Base-by-base conservation (phyloP, 1,140 invertebrate species). In the Trialeurodes vaporariorum region DNA sequence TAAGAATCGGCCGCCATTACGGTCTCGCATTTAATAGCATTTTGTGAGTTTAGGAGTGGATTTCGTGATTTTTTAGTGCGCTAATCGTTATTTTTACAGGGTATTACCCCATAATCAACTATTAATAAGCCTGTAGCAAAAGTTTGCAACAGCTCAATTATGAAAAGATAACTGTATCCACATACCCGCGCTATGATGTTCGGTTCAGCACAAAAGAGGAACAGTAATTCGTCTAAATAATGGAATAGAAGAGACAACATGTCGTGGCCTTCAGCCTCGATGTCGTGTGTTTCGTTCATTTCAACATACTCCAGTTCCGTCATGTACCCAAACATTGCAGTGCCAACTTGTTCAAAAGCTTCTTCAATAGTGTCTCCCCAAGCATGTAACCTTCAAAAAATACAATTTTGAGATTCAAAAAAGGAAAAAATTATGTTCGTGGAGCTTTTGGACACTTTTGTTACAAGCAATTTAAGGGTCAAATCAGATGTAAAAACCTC, bases 241-340 rank as follows among this genome's bases (percentile, higher is more conserved):
- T 94, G 89, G 76, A 87, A 99, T 0, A 99, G 79, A 17, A 99
- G 80, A n/a, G 89, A 87, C 70, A 90, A 79, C 75, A 98, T 77
- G 78, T 98, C 96, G 76, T 95, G 84, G 24, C 88, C 93, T 72
- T 87, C 83, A 0, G 91, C 92, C 80, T 94, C 89, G 64, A 98
- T 87, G 71, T 90, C 84, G 73, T 89, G 82, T n/a, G 84, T 84
- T 71, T 88, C 81, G 71, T 83, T 83, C 68, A 95, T 90, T 72
- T 95, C 86, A 0, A 98, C 92, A 68, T 83, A 87, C 0, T 90
- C 84, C 67, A 97, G 81, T 72, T 98, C 94, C 21, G 96, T 98
- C 91, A 98, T 98, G 76, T 98, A 98, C 2, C 86, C 92, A 81
- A 94, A 98, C 95, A 99, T 98, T 0, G 92, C 90, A 73, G 94